Evolutionary conservation across 2,797 vertebrate species (phyloP), one percentile per base, ranked within the genome.

Genomic region (Gorsachius magnificus): DNA sequence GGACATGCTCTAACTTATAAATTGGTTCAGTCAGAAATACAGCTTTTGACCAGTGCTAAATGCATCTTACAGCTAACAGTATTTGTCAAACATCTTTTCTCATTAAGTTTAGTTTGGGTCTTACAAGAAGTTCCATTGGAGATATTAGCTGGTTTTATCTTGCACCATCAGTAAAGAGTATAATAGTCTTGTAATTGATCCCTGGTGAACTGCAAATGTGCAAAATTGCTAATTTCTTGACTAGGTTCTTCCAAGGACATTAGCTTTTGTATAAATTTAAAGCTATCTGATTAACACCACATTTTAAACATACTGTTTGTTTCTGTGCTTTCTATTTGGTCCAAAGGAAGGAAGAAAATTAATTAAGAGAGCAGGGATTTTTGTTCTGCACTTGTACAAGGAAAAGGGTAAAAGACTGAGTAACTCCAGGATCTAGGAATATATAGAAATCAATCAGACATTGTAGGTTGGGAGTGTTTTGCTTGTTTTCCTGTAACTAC

Each of bases 141-240:
- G 66, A 72, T 74, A 45, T 36, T 88, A 84, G 38, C 56, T 86
- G 35, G 78, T 95, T 91, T 86, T 66, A 50, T 93, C 68, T 79
- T 88, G 31, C 31, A 76, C 46, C 43, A 75, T 53, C 74, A 86
- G 12, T 81, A 81, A 89, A 63, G 70, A 81, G 46, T 68, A 36
- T 83, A 92, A 95, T 75, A 81, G 61, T n/a, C 24, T 38, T 72
- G 92, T 90, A 91, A 94, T 58, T 83, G 58, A 81, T 83, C 76
- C 61, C 74, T 33, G 46, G 33, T 86, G 91, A 89, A 31, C 54
- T 71, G 46, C 26, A 92, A 81, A 92, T 71, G 46, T 85, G 68
- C 53, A 93, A 88, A 91, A 68, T n/a, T 77, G 16, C 22, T 83
- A 17, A 86, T 87, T 87, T 83, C 41, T 87, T 5, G 1, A 25